Evolutionary conservation across 2,113 vertebrate species (phyloP).

Genomic region (Phodopus roborovskii): DNA sequence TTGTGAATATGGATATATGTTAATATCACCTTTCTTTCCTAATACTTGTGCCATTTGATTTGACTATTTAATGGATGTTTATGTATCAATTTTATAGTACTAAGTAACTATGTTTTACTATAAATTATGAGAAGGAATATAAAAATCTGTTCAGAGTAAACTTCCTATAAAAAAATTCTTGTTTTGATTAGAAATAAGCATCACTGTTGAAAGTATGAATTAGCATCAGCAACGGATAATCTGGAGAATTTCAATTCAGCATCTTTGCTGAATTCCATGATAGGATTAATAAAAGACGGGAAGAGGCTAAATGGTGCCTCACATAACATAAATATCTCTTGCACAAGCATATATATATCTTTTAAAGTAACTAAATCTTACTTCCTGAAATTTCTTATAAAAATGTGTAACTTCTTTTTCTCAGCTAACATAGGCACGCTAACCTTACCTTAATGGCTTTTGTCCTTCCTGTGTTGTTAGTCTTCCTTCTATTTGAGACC

Average conservation of each 20-base stretch:
- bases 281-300: not conserved
- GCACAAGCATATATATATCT: not conserved
- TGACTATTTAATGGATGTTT: not conserved
- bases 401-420: slow-evolving; percentile 31
- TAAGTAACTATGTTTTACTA: not conserved
- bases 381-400: slow-evolving; percentile 28
- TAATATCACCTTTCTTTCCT: not conserved
- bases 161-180: not conserved
- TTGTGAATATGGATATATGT: not conserved
- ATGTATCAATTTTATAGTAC: not conserved
- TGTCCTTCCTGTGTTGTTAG: slow-evolving; percentile 35
- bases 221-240: slow-evolving; percentile 24
- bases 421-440: slow-evolving; percentile 45
- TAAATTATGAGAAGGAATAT: slow-evolving; percentile 18
- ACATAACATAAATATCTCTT: not conserved
- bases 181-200: slow-evolving; percentile 20
- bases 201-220: not conserved
- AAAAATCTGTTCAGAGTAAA: slow-evolving; percentile 17
- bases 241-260: not conserved
- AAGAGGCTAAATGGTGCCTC: not conserved
- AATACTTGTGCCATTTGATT: not conserved
- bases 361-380: not conserved
- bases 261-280: not conserved
- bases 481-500: slow-evolving; percentile 29
- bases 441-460: slow-evolving; percentile 44